These are phyloP conservation scores for Chroicocephalus ridibundus DNA, from an alignment of 2,113 vertebrate genomes.

Conservation along the genomic window DNA sequence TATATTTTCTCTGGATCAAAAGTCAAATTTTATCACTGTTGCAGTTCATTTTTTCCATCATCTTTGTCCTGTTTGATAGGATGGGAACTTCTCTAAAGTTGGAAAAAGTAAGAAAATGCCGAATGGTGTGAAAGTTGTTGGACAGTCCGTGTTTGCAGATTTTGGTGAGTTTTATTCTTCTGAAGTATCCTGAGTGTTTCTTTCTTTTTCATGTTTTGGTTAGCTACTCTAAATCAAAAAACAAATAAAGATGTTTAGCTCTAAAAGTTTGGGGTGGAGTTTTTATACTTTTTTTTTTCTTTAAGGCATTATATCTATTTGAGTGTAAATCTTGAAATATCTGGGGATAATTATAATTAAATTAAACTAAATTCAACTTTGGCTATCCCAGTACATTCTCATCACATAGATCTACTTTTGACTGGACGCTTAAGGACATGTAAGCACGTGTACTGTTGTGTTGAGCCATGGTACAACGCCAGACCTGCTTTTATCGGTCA, in stretches of 20 bases:
- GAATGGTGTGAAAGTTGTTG: constrained; percentile 61
- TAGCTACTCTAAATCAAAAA: background rate
- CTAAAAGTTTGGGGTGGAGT: background rate
- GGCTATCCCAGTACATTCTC: background rate
- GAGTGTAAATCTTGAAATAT: background rate
- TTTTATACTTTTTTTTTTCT: background rate
- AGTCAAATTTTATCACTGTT: background rate
- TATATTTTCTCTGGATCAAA: background rate
- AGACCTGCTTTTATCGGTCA: background rate
- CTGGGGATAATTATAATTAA: background rate
- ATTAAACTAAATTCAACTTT: background rate
- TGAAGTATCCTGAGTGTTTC: background rate
- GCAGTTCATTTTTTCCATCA: background rate
- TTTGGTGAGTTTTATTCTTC: constrained; percentile 83
- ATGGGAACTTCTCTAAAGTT: constrained; percentile 84
- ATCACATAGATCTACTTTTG: background rate
- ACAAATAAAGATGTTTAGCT: background rate
- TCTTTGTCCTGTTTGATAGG: constrained; percentile 72
- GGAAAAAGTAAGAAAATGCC: constrained; percentile 20
- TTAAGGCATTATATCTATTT: background rate
- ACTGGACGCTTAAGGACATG: background rate
- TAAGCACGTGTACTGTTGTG: background rate
- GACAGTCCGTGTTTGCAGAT: constrained; percentile 93
- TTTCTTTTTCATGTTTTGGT: background rate
- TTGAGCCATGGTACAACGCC: background rate